phyloP scores from a whole-genome alignment of 2,113 vertebrate species.

The Axis porcinus region DNA sequence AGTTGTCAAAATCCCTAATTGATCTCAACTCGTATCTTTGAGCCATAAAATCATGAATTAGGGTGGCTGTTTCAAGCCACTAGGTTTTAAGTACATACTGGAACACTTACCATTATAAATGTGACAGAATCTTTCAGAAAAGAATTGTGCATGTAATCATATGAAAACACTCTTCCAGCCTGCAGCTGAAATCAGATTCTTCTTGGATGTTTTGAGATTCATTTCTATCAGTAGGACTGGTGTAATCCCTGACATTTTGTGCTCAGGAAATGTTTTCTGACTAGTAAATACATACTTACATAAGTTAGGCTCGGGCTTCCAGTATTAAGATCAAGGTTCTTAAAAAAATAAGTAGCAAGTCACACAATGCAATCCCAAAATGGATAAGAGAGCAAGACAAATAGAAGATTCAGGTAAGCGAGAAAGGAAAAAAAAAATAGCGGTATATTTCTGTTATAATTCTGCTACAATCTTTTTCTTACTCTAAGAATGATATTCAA shows the following conservation, averaged over 20 bases:
- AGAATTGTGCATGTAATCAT: neutral
- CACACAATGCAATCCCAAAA: neutral
- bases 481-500: neutral
- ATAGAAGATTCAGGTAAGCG: neutral
- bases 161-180: neutral
- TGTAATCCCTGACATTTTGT: neutral
- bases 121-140: neutral
- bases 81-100: neutral
- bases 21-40: neutral
- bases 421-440: neutral
- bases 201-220: neutral
- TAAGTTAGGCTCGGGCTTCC: neutral
- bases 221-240: neutral
- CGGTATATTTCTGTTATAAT: neutral
- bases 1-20: neutral
- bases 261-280: neutral
- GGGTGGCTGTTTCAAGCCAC: neutral
- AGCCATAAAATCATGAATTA: neutral
- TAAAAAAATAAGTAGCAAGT: neutral
- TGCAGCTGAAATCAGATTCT: neutral
- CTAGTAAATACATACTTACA: neutral
- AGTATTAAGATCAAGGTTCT: neutral
- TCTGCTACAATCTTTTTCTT: conserved; percentile 31
- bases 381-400: neutral
- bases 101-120: neutral